Conservation (phyloP, 2,113 vertebrate genomes). For the Grammomys dolichurus region DNA sequence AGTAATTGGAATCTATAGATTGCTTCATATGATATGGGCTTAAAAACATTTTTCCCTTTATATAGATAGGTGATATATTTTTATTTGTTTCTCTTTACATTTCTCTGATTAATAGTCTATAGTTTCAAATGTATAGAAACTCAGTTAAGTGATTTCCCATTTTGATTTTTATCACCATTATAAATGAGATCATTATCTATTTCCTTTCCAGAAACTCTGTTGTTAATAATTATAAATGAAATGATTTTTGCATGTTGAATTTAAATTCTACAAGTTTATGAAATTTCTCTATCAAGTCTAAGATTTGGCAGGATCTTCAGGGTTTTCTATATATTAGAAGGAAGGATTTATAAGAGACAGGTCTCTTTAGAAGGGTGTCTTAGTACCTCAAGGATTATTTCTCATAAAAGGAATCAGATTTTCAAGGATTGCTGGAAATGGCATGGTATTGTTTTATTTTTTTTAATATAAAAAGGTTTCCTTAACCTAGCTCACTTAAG, state of each 20-base stretch:
- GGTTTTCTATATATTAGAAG: conserved; percentile 7
- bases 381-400: background rate
- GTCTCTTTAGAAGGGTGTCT: background rate
- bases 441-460: background rate
- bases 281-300: background rate
- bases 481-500: conserved; percentile 18
- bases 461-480: conserved; percentile 34
- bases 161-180: background rate
- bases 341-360: background rate
- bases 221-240: background rate
- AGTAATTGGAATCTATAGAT: background rate
- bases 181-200: background rate
- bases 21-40: background rate
- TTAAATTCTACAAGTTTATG: background rate
- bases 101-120: background rate
- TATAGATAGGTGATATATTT: background rate
- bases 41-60: background rate
- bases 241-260: background rate
- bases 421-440: background rate
- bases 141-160: background rate
- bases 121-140: background rate
- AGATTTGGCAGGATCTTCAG: background rate
- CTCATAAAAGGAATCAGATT: background rate
- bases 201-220: background rate
- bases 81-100: background rate